Conservation (phyloP, 2,888 invertebrate species). For the Oscheius sp. region DNA sequence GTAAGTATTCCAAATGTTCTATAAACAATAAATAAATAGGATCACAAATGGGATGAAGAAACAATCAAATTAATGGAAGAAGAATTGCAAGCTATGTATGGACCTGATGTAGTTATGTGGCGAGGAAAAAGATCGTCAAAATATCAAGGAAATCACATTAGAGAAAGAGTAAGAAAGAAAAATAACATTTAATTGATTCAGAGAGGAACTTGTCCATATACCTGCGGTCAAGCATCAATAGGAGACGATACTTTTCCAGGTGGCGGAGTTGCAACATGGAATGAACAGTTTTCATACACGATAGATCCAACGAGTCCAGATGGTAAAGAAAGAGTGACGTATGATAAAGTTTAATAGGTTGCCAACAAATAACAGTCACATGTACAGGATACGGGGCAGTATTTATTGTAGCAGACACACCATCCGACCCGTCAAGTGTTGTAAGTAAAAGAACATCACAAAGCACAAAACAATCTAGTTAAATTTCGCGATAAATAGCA, state of each 20-base stretch:
- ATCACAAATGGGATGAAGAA: neutral
- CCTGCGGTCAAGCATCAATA: neutral
- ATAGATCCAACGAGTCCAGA: too few relatives aligned
- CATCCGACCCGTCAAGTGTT: neutral
- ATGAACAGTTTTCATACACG: neutral
- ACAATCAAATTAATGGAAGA: neutral
- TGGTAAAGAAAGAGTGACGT: too few relatives aligned
- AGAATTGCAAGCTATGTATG: neutral
- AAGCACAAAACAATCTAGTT: too few relatives aligned
- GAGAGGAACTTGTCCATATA: neutral
- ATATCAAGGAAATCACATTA: neutral
- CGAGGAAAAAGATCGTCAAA: neutral
- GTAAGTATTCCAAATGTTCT: neutral
- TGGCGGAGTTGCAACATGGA: neutral
- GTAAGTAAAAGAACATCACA: neutral
- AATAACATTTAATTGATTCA: neutral
- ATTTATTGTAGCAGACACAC: neutral
- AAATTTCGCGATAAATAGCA: too few relatives aligned
- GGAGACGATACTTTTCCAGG: neutral
- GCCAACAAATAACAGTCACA: neutral
- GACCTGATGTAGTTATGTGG: neutral
- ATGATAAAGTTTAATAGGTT: too few relatives aligned
- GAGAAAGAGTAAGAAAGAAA: neutral
- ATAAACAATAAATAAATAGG: neutral
- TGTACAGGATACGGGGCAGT: neutral